phyloP scores from a whole-genome alignment of 1,140 invertebrate genomes.

The Procambarus virginalis region DNA sequence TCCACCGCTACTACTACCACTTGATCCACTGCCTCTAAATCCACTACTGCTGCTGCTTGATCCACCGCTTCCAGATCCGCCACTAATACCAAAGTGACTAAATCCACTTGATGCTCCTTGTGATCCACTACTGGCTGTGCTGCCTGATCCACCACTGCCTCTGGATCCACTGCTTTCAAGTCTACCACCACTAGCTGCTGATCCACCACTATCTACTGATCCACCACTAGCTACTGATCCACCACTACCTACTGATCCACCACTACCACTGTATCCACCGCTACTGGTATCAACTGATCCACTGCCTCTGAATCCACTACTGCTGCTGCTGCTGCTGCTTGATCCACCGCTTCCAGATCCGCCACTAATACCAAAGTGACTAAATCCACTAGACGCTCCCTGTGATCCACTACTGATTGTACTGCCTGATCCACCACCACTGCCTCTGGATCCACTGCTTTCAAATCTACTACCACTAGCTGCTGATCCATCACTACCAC shows the following conservation, averaged over 20 bases:
- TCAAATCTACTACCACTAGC: constrained; percentile 15
- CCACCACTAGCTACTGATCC: background rate
- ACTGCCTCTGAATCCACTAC: background rate
- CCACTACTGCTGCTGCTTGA: background rate
- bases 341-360: constrained; percentile 15
- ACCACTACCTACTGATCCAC: background rate
- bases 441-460: background rate
- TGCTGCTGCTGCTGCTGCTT: background rate
- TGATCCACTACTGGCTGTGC: background rate
- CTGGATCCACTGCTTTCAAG: background rate
- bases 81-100: too few species aligned
- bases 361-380: background rate
- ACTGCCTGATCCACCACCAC: constrained; percentile 19
- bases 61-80: constrained; percentile 19
- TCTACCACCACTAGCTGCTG: constrained; percentile 27
- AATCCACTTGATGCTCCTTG: background rate
- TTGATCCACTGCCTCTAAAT: constrained; percentile 26
- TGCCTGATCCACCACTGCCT: constrained; percentile 12
- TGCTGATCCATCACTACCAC: constrained; percentile 1
- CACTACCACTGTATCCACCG: background rate
- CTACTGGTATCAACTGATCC: constrained; percentile 15
- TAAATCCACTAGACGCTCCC: background rate
- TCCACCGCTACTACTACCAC: constrained; percentile 20
- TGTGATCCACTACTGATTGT: background rate
- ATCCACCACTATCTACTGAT: constrained; percentile 9